A percentile compares a stretch with the other conserved stretches of the same genome.
phyloP scores from a whole-genome alignment of 2,797 vertebrate species.

The Orientallactaga sibirica region DNA sequence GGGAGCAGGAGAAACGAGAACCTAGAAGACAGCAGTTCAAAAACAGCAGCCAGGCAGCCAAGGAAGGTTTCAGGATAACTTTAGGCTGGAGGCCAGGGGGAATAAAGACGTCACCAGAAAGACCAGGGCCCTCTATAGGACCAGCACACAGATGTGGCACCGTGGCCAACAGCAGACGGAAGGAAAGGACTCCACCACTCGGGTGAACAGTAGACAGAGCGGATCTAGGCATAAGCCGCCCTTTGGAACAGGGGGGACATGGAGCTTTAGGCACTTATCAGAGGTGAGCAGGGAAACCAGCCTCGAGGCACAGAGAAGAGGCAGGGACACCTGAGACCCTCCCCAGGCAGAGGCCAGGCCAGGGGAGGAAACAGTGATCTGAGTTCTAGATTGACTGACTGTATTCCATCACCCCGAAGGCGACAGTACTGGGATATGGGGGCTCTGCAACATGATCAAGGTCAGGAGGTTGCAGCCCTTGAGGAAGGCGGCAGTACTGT shows the following conservation, averaged over 20 bases:
- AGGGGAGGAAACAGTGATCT: neutral
- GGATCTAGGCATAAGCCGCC: fast-evolving
- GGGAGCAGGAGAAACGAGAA: neutral
- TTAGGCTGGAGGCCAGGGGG: neutral
- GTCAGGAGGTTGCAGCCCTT: neutral
- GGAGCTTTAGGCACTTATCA: too few relatives aligned
- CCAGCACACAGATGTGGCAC: neutral
- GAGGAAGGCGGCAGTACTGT: neutral
- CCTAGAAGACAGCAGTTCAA: neutral
- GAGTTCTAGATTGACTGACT: neutral
- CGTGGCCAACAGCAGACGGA: fast-evolving
- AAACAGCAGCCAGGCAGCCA: neutral
- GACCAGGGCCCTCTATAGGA: neutral
- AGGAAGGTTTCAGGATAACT: neutral
- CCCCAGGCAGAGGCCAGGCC: neutral
- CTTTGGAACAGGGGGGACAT: neutral
- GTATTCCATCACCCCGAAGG: neutral
- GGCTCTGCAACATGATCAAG: neutral
- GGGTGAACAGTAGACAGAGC: fast-evolving
- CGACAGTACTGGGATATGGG: neutral
- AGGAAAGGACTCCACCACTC: neutral
- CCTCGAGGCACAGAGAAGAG: neutral
- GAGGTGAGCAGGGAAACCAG: neutral
- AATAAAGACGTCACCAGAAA: neutral
- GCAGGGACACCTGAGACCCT: too few relatives aligned